phyloP scores from a whole-genome alignment of 2,888 invertebrate genomes.

The Ichneumoninae sp. region DNA sequence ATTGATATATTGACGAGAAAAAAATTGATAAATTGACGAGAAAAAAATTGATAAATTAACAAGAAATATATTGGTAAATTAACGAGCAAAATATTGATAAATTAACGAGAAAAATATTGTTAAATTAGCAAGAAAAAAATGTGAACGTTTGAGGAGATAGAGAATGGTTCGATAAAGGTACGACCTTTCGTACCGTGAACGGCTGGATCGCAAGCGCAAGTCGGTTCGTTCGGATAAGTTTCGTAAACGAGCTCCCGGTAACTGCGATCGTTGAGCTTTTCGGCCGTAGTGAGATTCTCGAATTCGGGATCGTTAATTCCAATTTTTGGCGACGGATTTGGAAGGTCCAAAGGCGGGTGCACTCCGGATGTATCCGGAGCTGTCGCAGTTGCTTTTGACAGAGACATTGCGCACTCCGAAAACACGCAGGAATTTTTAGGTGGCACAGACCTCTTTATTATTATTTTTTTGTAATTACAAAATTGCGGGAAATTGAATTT shows the following conservation, averaged over 20 bases:
- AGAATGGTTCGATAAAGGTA: background rate
- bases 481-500: background rate
- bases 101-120: too few species aligned
- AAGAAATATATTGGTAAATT: too few species aligned
- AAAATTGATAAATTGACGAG: too few species aligned
- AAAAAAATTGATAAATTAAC: too few species aligned
- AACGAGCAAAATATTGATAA: too few species aligned
- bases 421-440: conserved; percentile 14
- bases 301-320: conserved; percentile 74
- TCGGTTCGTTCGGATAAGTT: conserved; percentile 76
- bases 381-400: conserved; percentile 19
- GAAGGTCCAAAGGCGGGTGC: conserved; percentile 65
- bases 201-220: conserved; percentile 72
- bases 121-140: background rate
- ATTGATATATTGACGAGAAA: too few species aligned
- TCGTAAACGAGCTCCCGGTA: conserved; percentile 76
- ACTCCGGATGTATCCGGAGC: conserved; percentile 8
- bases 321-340: conserved; percentile 69
- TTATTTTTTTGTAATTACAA: conserved; percentile 22
- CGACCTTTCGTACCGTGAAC: conserved; percentile 14
- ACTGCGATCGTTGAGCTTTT: conserved; percentile 77
- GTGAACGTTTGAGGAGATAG: background rate
- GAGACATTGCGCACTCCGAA: conserved; percentile 15
- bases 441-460: conserved; percentile 2
- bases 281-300: conserved; percentile 75